phyloP scores from a whole-genome alignment of 2,888 invertebrate genomes.

The Panopea generosa region DNA sequence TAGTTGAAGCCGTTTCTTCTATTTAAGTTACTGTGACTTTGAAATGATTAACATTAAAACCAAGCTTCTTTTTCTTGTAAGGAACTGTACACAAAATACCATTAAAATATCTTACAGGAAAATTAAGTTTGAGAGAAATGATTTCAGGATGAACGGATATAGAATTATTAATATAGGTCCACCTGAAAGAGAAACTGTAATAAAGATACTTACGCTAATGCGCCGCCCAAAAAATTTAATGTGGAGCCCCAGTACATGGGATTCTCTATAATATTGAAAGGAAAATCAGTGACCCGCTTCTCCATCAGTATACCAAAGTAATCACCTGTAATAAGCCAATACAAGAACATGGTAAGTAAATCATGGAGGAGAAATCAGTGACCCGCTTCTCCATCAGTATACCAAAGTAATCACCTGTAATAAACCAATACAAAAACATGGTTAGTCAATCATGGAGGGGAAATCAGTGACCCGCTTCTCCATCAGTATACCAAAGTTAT shows the following conservation, averaged over 20 bases:
- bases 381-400: conserved; percentile 73
- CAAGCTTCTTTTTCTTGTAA: too few relatives aligned
- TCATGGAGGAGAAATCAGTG: conserved; percentile 74
- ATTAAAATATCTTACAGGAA: too few relatives aligned
- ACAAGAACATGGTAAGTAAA: too few relatives aligned
- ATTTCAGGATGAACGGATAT: too few relatives aligned
- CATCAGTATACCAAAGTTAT: conserved; percentile 79
- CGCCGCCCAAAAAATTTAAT: conserved; percentile 72
- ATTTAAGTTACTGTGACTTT: too few relatives aligned
- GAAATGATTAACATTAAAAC: too few relatives aligned
- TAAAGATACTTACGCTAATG: conserved; percentile 68
- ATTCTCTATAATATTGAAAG: conserved; percentile 73
- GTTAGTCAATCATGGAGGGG: conserved; percentile 75
- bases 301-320: conserved; percentile 79
- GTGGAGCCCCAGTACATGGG: conserved; percentile 78
- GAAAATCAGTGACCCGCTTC: conserved; percentile 72
- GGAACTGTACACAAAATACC: too few relatives aligned
- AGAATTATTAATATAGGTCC: too few relatives aligned
- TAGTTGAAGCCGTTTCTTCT: too few relatives aligned
- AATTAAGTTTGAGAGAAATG: too few relatives aligned
- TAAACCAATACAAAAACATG: too few relatives aligned
- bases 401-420: conserved; percentile 78
- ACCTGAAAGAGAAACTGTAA: conserved; percentile 1
- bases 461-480: conserved; percentile 72
- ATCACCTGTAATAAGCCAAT: conserved; percentile 65